A percentile compares a stretch with the other conserved stretches of the same genome.
phyloP scores from a whole-genome alignment of 2,797 vertebrate species.

The Atherinosoma microstoma region DNA sequence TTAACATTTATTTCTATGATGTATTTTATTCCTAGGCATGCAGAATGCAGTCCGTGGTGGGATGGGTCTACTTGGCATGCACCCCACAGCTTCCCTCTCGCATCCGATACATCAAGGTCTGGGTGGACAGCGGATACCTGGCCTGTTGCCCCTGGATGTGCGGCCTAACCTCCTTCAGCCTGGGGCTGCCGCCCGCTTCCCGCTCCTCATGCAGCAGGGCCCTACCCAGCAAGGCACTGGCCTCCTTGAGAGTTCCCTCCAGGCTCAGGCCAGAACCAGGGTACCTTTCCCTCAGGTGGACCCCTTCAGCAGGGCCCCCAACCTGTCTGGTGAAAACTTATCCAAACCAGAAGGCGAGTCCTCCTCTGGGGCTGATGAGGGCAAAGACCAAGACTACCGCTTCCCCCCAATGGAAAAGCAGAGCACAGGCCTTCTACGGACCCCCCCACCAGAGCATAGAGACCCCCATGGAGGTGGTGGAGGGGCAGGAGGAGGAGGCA shows the following conservation, averaged over 20 bases:
- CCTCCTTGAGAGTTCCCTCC: slow-evolving; percentile 89
- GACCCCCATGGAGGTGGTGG: slow-evolving; percentile 87
- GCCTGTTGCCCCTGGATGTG: slow-evolving; percentile 91
- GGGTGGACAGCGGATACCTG: slow-evolving; percentile 89
- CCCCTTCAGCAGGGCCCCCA: slow-evolving; percentile 87
- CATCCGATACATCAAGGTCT: slow-evolving; percentile 90
- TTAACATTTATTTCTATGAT: slow-evolving; percentile 11
- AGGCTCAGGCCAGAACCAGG: slow-evolving; percentile 87
- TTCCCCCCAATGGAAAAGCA: slow-evolving; percentile 92
- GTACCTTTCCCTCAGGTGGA: slow-evolving; percentile 92
- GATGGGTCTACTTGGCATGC: slow-evolving; percentile 89
- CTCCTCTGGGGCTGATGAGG: slow-evolving; percentile 88
- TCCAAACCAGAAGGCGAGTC: slow-evolving; percentile 88
- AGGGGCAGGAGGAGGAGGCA: slow-evolving; percentile 81
- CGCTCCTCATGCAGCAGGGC: slow-evolving; percentile 90
- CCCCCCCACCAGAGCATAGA: slow-evolving; percentile 90
- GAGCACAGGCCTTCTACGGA: slow-evolving; percentile 88
- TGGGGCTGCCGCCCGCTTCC: slow-evolving; percentile 83
- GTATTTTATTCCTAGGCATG: slow-evolving; percentile 76
- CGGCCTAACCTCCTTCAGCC: slow-evolving; percentile 89
- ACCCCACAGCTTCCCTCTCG: slow-evolving; percentile 87
- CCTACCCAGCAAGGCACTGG: slow-evolving; percentile 83
- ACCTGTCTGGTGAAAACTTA: slow-evolving; percentile 83
- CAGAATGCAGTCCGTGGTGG: slow-evolving; percentile 87
- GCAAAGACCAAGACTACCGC: slow-evolving; percentile 97